Evolutionary conservation across 35 echinoderm and acorn worm species (phyloP).

Genomic region (Lytechinus variegatus): DNA sequence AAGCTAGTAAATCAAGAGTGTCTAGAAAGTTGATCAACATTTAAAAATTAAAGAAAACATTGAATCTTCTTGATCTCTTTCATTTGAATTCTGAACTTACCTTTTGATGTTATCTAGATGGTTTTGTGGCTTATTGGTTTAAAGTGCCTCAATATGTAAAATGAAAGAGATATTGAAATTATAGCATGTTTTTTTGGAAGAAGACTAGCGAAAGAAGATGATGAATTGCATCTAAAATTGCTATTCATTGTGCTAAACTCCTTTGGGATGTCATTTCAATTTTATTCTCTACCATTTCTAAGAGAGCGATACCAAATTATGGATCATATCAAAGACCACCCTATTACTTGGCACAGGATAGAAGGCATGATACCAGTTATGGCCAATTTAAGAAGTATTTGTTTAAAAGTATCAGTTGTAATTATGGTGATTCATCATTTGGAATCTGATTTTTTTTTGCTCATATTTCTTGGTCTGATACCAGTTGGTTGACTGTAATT

Average conservation of each 20-base stretch:
- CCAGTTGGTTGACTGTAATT: no score
- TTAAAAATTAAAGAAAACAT: no score
- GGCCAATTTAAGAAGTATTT: constrained; percentile 5
- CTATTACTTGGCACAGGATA: background rate
- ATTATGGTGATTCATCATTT: constrained; percentile 13
- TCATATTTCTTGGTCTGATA: no score
- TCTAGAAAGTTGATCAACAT: no score
- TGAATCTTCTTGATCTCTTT: background rate
- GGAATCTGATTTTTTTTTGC: background rate
- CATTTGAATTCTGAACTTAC: background rate
- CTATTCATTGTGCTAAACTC: background rate
- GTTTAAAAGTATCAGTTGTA: constrained; percentile 4
- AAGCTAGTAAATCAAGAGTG: no score
- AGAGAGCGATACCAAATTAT: background rate
- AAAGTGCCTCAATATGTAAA: background rate
- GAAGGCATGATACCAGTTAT: background rate
- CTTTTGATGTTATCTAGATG: background rate
- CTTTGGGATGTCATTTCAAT: background rate
- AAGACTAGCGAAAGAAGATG: background rate
- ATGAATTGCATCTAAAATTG: background rate
- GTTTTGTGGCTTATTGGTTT: background rate
- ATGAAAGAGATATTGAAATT: no score
- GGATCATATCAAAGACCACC: background rate
- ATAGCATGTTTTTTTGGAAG: background rate
- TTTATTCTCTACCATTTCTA: background rate